Evolutionary conservation across 2,888 invertebrate genomes (phyloP).

Genomic region (Xanthorhoe designata): DNA sequence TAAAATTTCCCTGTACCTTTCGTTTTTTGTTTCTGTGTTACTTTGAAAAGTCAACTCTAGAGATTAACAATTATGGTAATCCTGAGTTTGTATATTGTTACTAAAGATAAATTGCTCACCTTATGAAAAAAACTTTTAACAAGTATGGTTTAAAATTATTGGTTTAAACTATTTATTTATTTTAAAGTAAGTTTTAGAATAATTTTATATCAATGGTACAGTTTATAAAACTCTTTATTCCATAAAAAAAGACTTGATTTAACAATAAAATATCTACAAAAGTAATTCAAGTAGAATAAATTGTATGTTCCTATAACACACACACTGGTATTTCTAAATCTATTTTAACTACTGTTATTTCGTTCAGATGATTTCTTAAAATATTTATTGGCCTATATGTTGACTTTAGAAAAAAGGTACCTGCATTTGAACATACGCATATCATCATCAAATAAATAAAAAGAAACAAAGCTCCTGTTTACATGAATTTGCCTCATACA

Average conservation of each 20-base stretch:
- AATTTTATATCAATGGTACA: conserved; percentile 39
- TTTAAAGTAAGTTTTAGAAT: conserved; percentile 42
- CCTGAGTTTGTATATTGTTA: conserved; percentile 24
- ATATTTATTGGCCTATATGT: conserved; percentile 20
- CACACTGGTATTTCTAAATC: conserved; percentile 6
- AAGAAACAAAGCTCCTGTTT: background rate
- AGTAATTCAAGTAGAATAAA: conserved; percentile 16
- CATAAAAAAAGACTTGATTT: conserved; percentile 34
- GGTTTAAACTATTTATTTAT: conserved; percentile 45
- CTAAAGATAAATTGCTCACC: conserved; percentile 30
- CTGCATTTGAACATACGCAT: conserved; percentile 15
- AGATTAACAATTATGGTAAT: conserved; percentile 23
- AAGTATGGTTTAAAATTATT: conserved; percentile 33
- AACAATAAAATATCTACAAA: conserved; percentile 32
- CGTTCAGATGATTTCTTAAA: background rate
- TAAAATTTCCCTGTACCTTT: no score
- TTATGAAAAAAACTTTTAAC: conserved; percentile 24
- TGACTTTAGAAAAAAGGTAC: conserved; percentile 4
- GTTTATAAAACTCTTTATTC: conserved; percentile 36
- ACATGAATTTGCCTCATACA: conserved; percentile 12
- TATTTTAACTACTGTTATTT: conserved; percentile 6
- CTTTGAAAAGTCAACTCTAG: conserved; percentile 20
- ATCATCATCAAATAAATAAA: conserved; percentile 11
- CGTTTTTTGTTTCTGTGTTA: conserved; percentile 21
- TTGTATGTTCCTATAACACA: conserved; percentile 27